Evolutionary conservation across 2,888 invertebrate genomes (phyloP).

Genomic region (Nysson spinosus): DNA sequence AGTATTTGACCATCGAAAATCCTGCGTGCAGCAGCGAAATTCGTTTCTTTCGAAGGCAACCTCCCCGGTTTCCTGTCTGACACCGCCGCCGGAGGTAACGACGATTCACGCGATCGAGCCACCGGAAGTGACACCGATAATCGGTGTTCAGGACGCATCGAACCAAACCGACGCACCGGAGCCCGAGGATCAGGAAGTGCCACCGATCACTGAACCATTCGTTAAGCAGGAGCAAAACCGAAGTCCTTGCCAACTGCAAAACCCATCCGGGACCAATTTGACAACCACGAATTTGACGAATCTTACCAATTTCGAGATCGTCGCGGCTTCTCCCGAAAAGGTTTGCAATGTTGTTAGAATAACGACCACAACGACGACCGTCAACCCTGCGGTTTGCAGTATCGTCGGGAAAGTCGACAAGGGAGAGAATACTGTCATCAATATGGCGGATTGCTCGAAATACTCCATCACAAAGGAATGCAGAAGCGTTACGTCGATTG

Average conservation of each 20-base stretch:
- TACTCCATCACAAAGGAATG: slow-evolving; percentile 65
- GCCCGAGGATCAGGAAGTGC: slow-evolving; percentile 56
- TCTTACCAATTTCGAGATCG: slow-evolving; percentile 67
- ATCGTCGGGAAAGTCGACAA: slow-evolving; percentile 78
- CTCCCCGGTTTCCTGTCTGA: slow-evolving; percentile 80
- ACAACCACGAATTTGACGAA: slow-evolving; percentile 52
- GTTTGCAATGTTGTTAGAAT: slow-evolving; percentile 66
- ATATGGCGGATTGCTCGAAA: slow-evolving; percentile 67
- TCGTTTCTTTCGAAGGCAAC: slow-evolving; percentile 77
- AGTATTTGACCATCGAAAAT: slow-evolving; percentile 29
- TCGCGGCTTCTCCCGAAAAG: slow-evolving; percentile 66
- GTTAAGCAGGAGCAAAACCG: slow-evolving; percentile 70
- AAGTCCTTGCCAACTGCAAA: slow-evolving; percentile 66
- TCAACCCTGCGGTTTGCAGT: slow-evolving; percentile 76
- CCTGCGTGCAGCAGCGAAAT: slow-evolving; percentile 66
- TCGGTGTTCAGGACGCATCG: slow-evolving; percentile 87
- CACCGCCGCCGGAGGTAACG: slow-evolving; percentile 82
- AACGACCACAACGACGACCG: slow-evolving; percentile 77
- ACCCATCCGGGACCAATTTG: slow-evolving; percentile 30
- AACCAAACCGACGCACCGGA: slow-evolving; percentile 89
- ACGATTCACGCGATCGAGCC: slow-evolving; percentile 72
- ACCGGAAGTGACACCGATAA: slow-evolving; percentile 79
- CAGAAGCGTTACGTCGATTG: slow-evolving; percentile 65
- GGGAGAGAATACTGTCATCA: slow-evolving; percentile 66
- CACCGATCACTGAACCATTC: slow-evolving; percentile 38